Evolutionary conservation across 2,113 vertebrate genomes (phyloP).

Genomic region (Tamias sibiricus): DNA sequence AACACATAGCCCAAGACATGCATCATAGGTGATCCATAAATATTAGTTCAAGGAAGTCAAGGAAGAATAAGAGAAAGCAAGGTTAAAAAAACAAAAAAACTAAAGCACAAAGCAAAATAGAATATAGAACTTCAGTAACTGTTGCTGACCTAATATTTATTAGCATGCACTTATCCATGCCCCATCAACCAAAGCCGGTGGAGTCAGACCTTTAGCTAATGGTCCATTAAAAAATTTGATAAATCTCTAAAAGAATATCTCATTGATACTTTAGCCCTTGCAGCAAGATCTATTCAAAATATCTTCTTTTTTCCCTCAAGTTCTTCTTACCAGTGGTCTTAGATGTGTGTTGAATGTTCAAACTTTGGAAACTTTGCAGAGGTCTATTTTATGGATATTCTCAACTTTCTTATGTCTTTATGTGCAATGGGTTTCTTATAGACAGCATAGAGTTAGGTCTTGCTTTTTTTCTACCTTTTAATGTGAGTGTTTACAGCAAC

Average conservation of each 20-base stretch:
- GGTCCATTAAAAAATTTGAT: not conserved
- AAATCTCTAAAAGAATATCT: not conserved
- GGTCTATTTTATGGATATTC: not conserved
- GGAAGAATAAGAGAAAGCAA: not conserved
- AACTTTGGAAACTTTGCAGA: not conserved
- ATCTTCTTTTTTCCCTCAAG: not conserved
- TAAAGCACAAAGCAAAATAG: not conserved
- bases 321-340: not conserved
- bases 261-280: not conserved
- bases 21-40: not conserved
- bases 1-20: not conserved
- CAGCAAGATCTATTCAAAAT: not conserved
- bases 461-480: not conserved
- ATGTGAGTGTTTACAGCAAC: not conserved
- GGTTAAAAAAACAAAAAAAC: accelerated
- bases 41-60: not conserved
- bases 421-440: not conserved
- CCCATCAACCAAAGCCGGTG: not conserved
- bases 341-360: not conserved
- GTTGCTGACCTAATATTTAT: not conserved
- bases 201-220: not conserved
- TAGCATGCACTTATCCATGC: not conserved
- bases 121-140: not conserved
- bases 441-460: not conserved
- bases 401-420: not conserved